Evolutionary conservation across 2,797 vertebrate genomes (phyloP).

Genomic region (Alectoris magna): DNA sequence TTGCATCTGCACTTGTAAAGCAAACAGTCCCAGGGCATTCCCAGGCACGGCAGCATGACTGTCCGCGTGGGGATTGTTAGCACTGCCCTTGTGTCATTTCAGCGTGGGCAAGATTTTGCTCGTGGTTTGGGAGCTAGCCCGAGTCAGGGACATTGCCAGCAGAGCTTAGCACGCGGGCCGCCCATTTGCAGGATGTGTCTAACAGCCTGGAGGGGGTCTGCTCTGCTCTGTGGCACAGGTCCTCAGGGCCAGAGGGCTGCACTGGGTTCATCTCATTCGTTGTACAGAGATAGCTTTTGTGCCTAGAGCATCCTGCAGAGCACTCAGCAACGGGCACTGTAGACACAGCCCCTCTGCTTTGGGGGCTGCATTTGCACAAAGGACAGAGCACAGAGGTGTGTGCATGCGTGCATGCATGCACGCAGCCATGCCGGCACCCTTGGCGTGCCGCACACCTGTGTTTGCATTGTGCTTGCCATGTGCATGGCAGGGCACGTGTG

Average conservation of each 20-base stretch:
- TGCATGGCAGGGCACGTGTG: slow-evolving; percentile 11
- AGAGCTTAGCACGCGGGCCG: neutral
- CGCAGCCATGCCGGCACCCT: fast-evolving
- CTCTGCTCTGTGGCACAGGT: neutral
- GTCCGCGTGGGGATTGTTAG: neutral
- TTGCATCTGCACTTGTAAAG: neutral
- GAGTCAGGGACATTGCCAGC: neutral
- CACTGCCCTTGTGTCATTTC: neutral
- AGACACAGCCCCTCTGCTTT: neutral
- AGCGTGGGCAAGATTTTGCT: neutral
- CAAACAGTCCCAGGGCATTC: slow-evolving; percentile 30
- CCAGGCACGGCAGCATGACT: neutral
- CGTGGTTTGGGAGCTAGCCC: neutral
- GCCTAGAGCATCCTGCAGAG: neutral
- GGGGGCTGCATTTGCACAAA: fast-evolving
- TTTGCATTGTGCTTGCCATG: neutral
- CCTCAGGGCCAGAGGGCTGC: neutral
- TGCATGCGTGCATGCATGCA: fast-evolving
- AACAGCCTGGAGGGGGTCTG: neutral
- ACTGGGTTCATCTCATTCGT: neutral
- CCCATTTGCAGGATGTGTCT: neutral
- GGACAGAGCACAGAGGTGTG: fast-evolving
- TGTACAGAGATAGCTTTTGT: neutral
- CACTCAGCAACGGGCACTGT: neutral
- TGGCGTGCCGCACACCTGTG: fast-evolving